Evolutionary conservation across 2,113 vertebrate species (phyloP), one percentile per base, ranked within the genome.

Genomic region (Corythornis madagascariensis): DNA sequence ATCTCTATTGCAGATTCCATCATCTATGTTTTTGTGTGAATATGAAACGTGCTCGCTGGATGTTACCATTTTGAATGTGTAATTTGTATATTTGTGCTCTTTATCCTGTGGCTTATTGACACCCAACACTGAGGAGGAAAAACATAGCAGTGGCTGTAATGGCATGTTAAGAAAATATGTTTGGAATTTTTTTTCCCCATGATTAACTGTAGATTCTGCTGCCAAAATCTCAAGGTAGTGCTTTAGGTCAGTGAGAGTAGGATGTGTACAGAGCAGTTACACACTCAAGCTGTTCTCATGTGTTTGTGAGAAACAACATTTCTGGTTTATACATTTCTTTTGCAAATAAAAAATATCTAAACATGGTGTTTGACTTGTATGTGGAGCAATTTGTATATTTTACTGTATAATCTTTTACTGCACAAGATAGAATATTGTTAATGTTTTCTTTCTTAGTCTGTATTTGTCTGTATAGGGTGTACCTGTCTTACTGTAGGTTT

Each of bases 21-120:
- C 63, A 61, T 63, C 48, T 3, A 4, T 53, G 13, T 87, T 65
- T 86, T 60, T 42, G 15, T 79, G 19, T 93, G 70, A 84, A 66
- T 74, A 57, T 77, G 57, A 81, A 61, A 81, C 43, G 45, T 90
- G 31, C 33, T 82, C 9, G 8, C 42, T 42, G 26, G 79, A 74
- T 84, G 77, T 77, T 79, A 90, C 20, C 71, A 38, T 88, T 95
- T 75, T 69, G 61, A 83, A 89, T 76, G n/a, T 86, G 45, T 65
- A 80, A 50, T 85, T 91, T 87, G 40, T 85, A 40, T 64, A 26
- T 85, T 89, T 89, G 67, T 76, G 50, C 45, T 73, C 63, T 73
- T 93, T 31, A 65, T 90, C 42, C 71, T 88, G 67, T 79, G 88
- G 26, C 83, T 88, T 79, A 93, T 63, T 59, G 69, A 87, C 67